Base-by-base conservation (phyloP, 2,113 vertebrate species). In the Rhinoptilus africanus region DNA sequence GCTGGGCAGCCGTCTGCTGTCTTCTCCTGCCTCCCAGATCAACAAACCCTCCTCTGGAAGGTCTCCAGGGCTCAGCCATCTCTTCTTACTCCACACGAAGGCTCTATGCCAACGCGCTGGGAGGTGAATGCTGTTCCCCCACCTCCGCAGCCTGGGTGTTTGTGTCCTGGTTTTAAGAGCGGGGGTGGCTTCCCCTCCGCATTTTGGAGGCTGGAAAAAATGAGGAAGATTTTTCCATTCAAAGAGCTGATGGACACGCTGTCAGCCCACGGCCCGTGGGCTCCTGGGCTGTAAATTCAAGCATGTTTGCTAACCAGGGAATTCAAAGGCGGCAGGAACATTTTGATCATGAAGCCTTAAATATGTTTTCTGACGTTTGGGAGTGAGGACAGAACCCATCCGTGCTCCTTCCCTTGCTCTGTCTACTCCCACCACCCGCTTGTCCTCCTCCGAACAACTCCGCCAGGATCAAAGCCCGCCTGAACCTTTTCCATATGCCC, bases 331-430 rank as follows among this genome's bases (percentile, higher is more conserved):
- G 85, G 54, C 12, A 53, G 22, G 51, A 80, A 72, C 67, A 74
- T 86, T 95, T 84, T 39, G 62, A 59, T 84, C 16, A n/a, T 11
- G 35, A 71, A 69, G 18, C 14, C 45, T 30, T 84, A 64, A 78
- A 39, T 57, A 26, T 6, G 6, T 71, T 95, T 74, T 39, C 23
- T 74, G 88, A 24, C 22, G 26, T 75, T 69, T 62, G 7, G 7
- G 53, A 41, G 20, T 0, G 14, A 75, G 73, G 64, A 57, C 35
- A 82, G 67, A 74, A 57, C 18, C 84, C 32, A 8, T 28, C 27
- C 1, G 1, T 8, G 30, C 32, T 74, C 63, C n/a, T 48, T 75
- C 67, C n/a, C 47, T 0, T 0, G 0, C 71, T 60, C 51, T 35
- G 54, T 48, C 56, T 74, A 14, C 53, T 92, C 88, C 66, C 85